These are phyloP conservation scores for Acanthurus leucopareius DNA, from an alignment of 2,797 vertebrate species.

Conservation along the genomic window DNA sequence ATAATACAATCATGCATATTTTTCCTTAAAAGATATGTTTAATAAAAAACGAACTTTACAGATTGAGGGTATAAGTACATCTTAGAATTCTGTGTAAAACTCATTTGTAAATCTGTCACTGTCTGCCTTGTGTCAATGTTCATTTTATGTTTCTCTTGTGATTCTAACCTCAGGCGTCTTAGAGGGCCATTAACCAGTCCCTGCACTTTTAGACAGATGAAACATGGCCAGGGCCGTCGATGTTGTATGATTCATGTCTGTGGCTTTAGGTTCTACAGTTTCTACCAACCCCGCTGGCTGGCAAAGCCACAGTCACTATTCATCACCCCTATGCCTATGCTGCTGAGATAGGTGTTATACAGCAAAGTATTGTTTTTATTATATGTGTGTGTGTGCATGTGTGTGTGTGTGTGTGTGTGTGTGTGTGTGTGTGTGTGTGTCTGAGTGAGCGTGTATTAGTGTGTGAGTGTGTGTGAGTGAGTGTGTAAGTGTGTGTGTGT, in stretches of 20 bases:
- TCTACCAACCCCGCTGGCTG: constrained; percentile 66
- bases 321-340: constrained; percentile 63
- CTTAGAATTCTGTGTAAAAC: background rate
- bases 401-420: constrained; percentile 1
- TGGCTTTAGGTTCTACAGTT: constrained; percentile 76
- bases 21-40: too few species aligned
- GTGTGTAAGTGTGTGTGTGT: too few species aligned
- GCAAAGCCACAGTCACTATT: constrained; percentile 70
- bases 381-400: background rate
- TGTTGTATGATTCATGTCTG: constrained; percentile 74
- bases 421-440: constrained; percentile 10
- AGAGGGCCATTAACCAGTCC: constrained; percentile 62
- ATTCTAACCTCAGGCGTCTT: constrained; percentile 59
- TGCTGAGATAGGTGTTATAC: constrained; percentile 52
- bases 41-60: too few species aligned
- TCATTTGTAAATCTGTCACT: constrained; percentile 14
- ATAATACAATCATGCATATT: too few species aligned
- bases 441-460: too few species aligned
- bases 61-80: background rate
- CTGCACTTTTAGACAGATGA: constrained; percentile 67
- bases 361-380: constrained; percentile 60
- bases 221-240: constrained; percentile 61
- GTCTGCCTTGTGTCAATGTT: constrained; percentile 56
- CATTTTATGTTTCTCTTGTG: constrained; percentile 47
- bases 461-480: too few species aligned